Evolutionary conservation across 1,140 invertebrate genomes (phyloP).

Genomic region (Nautilus pompilius): DNA sequence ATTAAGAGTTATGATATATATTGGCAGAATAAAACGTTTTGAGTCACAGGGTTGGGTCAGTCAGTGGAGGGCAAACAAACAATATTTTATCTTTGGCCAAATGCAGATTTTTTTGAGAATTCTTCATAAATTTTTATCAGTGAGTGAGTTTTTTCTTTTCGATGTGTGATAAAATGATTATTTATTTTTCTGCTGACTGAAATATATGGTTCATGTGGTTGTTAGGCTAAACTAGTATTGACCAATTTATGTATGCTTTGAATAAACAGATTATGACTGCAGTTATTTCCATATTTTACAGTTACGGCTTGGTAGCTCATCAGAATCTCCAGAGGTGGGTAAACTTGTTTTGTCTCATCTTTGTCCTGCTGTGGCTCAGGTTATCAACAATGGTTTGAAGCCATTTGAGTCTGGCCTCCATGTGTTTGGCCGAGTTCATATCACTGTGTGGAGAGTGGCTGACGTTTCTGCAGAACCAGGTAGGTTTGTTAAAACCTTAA

Average conservation of each 20-base stretch:
- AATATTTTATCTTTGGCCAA: no score
- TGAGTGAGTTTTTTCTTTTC: no score
- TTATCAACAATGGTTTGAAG: slow-evolving; percentile 79
- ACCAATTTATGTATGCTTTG: no score
- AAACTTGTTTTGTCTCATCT: slow-evolving; percentile 67
- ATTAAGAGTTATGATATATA: no score
- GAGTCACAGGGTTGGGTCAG: no score
- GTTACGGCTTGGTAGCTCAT: slow-evolving; percentile 56
- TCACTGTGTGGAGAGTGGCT: slow-evolving; percentile 84
- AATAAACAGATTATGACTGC: no score
- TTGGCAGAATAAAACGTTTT: no score
- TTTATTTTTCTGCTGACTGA: neutral
- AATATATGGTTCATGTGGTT: neutral
- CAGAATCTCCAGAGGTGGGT: slow-evolving; percentile 61
- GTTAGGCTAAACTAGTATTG: no score
- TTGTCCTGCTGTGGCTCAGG: slow-evolving; percentile 79
- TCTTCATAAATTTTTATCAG: no score
- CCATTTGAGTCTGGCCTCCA: slow-evolving; percentile 73
- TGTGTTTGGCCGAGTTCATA: slow-evolving; percentile 75
- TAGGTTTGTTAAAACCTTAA: no score
- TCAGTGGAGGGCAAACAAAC: no score
- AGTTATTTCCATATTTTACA: slow-evolving; percentile 14
- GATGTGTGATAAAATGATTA: neutral
- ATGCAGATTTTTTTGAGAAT: no score
- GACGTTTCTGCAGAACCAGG: slow-evolving; percentile 85